Evolutionary conservation across 2,797 vertebrate genomes (phyloP).

Genomic region (Urocyon cinereoargenteus): DNA sequence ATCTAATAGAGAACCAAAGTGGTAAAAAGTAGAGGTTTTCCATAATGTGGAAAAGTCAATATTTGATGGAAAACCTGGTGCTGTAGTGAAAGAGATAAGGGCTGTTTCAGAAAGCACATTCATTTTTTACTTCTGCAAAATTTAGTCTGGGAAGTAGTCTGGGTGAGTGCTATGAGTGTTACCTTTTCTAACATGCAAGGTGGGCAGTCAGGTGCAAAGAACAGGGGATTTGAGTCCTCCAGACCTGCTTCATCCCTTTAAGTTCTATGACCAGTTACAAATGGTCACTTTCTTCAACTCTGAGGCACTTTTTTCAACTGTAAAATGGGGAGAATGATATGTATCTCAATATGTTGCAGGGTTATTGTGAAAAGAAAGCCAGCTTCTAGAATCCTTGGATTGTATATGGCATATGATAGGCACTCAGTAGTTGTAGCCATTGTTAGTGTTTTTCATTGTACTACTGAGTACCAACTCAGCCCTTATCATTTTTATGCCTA

Average conservation of each 20-base stretch:
- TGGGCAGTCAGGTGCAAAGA: not conserved
- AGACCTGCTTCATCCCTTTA: not conserved
- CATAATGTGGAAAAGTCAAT: not conserved
- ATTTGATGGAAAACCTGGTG: not conserved
- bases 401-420: not conserved
- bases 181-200: not conserved
- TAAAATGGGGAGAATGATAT: not conserved
- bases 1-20: slow-evolving; percentile 10
- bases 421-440: not conserved
- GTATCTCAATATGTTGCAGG: not conserved
- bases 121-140: not conserved
- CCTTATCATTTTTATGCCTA: not conserved
- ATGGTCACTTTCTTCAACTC: not conserved
- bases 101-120: not conserved
- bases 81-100: not conserved
- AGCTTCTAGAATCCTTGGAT: not conserved
- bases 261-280: not conserved
- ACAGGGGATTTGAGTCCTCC: not conserved
- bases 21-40: not conserved
- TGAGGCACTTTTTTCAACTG: not conserved
- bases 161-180: not conserved
- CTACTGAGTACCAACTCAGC: not conserved
- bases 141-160: not conserved
- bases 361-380: not conserved
- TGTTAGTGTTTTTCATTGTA: not conserved